These are phyloP conservation scores for Desmophyllum pertusum DNA, from an alignment of 92 coral and sea anemone species.

Conservation along the genomic window DNA sequence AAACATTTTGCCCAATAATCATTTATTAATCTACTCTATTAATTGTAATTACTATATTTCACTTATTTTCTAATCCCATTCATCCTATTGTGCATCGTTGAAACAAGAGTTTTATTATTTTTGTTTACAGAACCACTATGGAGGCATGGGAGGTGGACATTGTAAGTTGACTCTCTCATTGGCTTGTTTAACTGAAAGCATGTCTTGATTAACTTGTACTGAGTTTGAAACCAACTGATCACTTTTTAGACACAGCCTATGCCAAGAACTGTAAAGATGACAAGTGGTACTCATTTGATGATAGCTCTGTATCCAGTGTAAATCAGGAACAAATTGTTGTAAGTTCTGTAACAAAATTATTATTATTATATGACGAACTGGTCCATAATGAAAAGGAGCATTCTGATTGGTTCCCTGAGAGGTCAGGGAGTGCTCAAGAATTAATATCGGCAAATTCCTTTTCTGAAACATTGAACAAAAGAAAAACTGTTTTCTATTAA, in stretches of 20 bases:
- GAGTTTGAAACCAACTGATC: neutral
- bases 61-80: neutral
- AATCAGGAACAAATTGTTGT: constrained; percentile 81
- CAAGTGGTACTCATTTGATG: constrained; percentile 95
- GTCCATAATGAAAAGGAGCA: too few species aligned
- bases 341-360: constrained; percentile 30
- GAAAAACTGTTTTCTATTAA: too few species aligned
- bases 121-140: constrained; percentile 87
- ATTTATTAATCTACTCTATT: neutral
- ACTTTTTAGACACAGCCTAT: constrained; percentile 87
- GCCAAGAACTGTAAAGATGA: constrained; percentile 84
- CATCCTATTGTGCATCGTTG: neutral
- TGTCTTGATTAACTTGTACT: neutral
- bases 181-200: too few species aligned
- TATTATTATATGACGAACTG: too few species aligned
- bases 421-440: too few species aligned
- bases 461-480: too few species aligned
- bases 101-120: neutral
- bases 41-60: neutral
- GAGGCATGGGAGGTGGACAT: constrained; percentile 99
- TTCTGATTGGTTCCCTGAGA: too few species aligned
- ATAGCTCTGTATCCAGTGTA: constrained; percentile 93
- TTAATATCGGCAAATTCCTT: too few species aligned
- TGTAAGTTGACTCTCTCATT: constrained; percentile 66
- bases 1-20: too few species aligned